Percentiles rank a stretch among this genome's conserved stretches.
These are phyloP conservation scores for Herpetotheres cachinnans DNA, from an alignment of 2,113 vertebrate species.

Conservation along the genomic window DNA sequence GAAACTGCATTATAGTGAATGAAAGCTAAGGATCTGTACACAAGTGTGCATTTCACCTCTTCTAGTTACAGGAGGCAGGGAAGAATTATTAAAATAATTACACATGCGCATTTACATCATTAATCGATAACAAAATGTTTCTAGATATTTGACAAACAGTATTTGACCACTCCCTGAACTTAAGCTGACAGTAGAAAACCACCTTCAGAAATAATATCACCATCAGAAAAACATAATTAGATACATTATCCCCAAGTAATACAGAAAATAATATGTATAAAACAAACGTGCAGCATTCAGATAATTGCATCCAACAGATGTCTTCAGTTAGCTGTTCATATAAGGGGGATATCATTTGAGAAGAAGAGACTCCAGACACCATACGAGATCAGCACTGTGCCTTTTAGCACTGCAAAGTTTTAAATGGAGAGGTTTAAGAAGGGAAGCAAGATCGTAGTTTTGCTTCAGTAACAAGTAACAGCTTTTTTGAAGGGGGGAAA, in stretches of 20 bases:
- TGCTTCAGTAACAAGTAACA: neutral
- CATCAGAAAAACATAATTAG: neutral
- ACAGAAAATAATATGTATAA: neutral
- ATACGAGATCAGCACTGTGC: neutral
- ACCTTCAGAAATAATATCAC: neutral
- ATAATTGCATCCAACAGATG: constrained; percentile 7
- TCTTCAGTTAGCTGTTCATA: neutral
- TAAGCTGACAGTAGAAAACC: neutral
- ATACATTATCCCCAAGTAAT: neutral
- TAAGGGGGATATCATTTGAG: neutral
- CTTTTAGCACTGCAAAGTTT: neutral
- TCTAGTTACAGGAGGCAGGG: neutral
- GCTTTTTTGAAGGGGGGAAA: neutral
- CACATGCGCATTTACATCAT: neutral
- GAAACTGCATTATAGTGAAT: neutral
- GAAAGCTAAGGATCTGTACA: neutral
- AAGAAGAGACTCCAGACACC: neutral
- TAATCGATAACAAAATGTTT: neutral
- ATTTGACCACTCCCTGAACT: neutral
- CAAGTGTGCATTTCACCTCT: neutral
- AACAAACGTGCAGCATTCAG: neutral
- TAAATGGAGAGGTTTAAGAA: neutral
- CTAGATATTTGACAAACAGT: neutral
- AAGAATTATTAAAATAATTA: neutral
- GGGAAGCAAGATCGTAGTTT: neutral